phyloP scores from a whole-genome alignment of 2,888 invertebrate species.

The Lamellibrachia satsuma region DNA sequence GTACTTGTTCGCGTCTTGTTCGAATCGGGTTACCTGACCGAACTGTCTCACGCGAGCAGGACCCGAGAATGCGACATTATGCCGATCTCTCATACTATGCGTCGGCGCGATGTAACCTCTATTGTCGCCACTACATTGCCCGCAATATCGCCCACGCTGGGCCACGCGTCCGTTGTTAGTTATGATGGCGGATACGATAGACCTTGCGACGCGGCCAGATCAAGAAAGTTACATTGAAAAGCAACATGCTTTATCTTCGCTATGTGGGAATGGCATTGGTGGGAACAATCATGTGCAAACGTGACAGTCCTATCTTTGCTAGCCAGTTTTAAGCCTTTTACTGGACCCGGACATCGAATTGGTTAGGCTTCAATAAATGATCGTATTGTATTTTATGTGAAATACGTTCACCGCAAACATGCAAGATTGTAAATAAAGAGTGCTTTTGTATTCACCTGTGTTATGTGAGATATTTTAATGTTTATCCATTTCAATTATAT shows the following conservation, averaged over 20 bases:
- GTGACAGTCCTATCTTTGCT: neutral
- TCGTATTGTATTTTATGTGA: neutral
- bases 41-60: neutral
- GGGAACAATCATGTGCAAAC: neutral
- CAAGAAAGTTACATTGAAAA: neutral
- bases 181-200: neutral
- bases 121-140: neutral
- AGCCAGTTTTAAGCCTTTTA: neutral
- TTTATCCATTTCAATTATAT: conserved; percentile 5
- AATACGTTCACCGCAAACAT: no score
- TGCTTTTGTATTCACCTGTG: neutral
- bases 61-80: neutral
- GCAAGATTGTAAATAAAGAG: neutral
- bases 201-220: neutral
- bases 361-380: neutral
- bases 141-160: neutral
- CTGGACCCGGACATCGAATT: neutral
- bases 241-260: neutral
- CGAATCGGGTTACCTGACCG: neutral
- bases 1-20: neutral
- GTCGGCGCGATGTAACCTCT: neutral
- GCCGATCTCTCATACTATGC: neutral
- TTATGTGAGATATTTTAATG: conserved; percentile 3
- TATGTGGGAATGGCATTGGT: neutral
- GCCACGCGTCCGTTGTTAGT: no score